Conservation (phyloP, 2,888 invertebrate genomes). For the Dynastes maya region DNA sequence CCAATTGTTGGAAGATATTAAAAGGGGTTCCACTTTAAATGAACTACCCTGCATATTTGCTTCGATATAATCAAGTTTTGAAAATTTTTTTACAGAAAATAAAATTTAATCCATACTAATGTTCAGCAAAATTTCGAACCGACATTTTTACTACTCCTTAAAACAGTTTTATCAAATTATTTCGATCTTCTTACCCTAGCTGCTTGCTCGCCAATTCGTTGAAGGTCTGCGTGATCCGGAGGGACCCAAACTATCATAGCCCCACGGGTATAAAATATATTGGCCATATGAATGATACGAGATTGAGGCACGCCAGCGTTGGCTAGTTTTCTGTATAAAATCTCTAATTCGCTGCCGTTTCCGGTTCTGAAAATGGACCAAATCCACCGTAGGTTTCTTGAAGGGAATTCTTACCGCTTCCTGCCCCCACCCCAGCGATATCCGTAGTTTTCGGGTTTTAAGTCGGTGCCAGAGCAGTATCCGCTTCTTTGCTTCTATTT, state of each 20-base stretch:
- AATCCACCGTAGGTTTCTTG: conserved; percentile 86
- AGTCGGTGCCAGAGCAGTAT: conserved; percentile 83
- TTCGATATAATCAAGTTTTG: no score
- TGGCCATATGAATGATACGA: conserved; percentile 92
- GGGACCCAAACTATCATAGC: conserved; percentile 83
- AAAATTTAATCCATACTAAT: no score
- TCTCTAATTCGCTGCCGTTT: conserved; percentile 80
- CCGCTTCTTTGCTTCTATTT: conserved; percentile 77
- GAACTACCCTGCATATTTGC: no score
- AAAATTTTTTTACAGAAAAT: no score
- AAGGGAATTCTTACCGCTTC: conserved; percentile 88
- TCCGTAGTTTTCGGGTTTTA: conserved; percentile 91
- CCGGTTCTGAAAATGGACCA: conserved; percentile 89
- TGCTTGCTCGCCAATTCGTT: conserved; percentile 79
- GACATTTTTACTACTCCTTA: no score
- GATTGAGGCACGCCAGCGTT: conserved; percentile 80
- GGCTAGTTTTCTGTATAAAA: conserved; percentile 70
- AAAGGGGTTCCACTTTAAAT: no score
- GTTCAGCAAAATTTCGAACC: no score
- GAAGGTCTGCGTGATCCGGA: conserved; percentile 80
- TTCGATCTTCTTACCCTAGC: conserved; percentile 73
- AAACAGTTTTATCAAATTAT: no score
- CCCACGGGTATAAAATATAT: conserved; percentile 90
- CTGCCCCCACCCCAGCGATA: conserved; percentile 89
- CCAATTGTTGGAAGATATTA: no score